Evolutionary conservation across 2,888 invertebrate species (phyloP).

Genomic region (Thera obeliscata): DNA sequence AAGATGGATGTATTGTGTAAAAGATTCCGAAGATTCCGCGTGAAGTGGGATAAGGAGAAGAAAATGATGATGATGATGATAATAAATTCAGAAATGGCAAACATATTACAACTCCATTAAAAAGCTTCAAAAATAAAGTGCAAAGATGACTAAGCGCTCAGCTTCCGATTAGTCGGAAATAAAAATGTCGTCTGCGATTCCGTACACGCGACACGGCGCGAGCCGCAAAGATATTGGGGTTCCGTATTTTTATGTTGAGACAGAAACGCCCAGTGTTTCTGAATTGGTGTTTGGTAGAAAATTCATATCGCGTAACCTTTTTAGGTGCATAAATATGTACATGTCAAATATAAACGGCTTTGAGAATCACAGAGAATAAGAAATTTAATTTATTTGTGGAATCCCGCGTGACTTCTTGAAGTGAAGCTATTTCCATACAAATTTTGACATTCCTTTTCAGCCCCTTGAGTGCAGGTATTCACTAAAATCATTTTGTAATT

Average conservation of each 20-base stretch:
- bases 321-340: not conserved
- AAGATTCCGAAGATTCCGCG: too few relatives aligned
- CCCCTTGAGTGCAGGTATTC: too few relatives aligned
- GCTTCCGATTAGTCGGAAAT: slow-evolving; percentile 35
- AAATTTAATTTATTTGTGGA: too few relatives aligned
- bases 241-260: slow-evolving; percentile 7
- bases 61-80: too few relatives aligned
- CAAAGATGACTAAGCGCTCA: slow-evolving; percentile 27
- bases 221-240: slow-evolving; percentile 18
- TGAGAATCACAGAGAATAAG: not conserved
- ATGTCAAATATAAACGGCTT: not conserved
- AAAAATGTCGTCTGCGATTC: slow-evolving; percentile 29
- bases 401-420: too few relatives aligned
- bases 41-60: too few relatives aligned
- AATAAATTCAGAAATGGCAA: not conserved
- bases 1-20: too few relatives aligned
- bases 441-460: too few relatives aligned
- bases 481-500: too few relatives aligned
- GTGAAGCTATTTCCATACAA: too few relatives aligned
- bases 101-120: slow-evolving; percentile 5
- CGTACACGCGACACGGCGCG: slow-evolving; percentile 23
- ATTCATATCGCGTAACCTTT: slow-evolving; percentile 5
- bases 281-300: not conserved
- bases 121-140: slow-evolving; percentile 7
- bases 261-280: slow-evolving; percentile 13